Base-by-base conservation (phyloP, 2,113 vertebrate genomes). In the Corydoras maculifer region DNA sequence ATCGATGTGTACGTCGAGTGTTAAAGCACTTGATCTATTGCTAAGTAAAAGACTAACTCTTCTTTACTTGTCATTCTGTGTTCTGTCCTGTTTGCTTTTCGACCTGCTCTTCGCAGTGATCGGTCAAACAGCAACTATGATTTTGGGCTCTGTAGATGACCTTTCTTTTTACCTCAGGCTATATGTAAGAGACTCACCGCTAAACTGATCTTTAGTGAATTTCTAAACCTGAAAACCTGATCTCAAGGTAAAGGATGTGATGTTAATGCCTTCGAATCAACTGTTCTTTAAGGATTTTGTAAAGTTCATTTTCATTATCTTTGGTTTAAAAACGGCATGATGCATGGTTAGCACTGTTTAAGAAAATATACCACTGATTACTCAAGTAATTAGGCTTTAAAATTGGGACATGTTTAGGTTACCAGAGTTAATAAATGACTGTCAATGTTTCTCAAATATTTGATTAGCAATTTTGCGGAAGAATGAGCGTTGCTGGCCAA, bases 401-500 rank as follows among this genome's bases (percentile, higher is more conserved):
- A 69, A 69, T 31, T 48, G 55, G 62, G 50, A 31, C 9, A 57
- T 35, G 54, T 14, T 32, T 67, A 32, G 57, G 54, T 15, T 62
- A 62, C 65, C 9, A 65, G 71, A 63, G 54, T 7, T 55, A 62
- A 14, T 8, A 35, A 31, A 70, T 64, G 49, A 31, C 66, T 62
- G 66, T 69, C 72, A 77, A 68, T 69, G 60, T 76, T 73, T 69
- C 55, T 77, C 75, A 68, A 74, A 73, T 77, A 78, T 79, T 79
- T 74, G 79, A 80, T 70, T 77, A 77, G 78, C 73, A 14, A 78
- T 67, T 75, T 78, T 76, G 77, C 69, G 77, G 71, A 25, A 76
- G 73, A 79, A 73, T 83, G 78, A 83, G 85, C 86, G 87, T 89
- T 89, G 87, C 87, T 86, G 87, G 82, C 84, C 87, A 87, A 73